Conservation (phyloP, 1,140 invertebrate species). For the Goniozus legneri region DNA sequence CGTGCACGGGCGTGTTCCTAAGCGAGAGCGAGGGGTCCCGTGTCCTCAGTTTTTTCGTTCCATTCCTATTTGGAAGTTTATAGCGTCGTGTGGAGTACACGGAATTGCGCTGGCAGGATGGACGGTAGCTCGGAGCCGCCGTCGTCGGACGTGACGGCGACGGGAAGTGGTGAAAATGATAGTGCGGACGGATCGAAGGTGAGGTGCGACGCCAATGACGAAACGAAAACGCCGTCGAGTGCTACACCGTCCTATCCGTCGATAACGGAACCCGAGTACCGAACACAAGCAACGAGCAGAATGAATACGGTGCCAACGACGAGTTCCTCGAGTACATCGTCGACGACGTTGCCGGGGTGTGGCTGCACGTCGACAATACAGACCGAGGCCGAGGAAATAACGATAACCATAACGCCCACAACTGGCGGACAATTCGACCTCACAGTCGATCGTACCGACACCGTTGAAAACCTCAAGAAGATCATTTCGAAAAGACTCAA, state of each 20-base stretch:
- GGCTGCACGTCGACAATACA: slow-evolving; percentile 42
- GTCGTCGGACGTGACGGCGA: slow-evolving; percentile 34
- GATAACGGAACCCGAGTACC: slow-evolving; percentile 7
- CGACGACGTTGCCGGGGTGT: slow-evolving; percentile 54
- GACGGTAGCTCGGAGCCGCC: slow-evolving; percentile 37
- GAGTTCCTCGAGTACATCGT: not conserved
- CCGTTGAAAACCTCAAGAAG: slow-evolving; percentile 84
- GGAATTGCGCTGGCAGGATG: slow-evolving; percentile 31
- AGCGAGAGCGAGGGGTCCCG: too few relatives aligned
- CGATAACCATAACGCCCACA: slow-evolving; percentile 80
- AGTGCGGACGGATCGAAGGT: slow-evolving; percentile 12
- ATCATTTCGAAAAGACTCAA: slow-evolving; percentile 87
- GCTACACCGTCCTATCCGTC: not conserved
- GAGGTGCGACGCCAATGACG: slow-evolving; percentile 7
- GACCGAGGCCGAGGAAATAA: slow-evolving; percentile 64
- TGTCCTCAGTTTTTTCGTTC: too few relatives aligned
- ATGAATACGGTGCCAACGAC: slow-evolving; percentile 2
- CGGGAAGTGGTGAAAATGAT: slow-evolving; percentile 32
- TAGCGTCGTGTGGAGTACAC: too few relatives aligned
- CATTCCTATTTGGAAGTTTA: too few relatives aligned
- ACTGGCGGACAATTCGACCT: slow-evolving; percentile 88
- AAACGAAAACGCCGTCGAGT: too few relatives aligned
- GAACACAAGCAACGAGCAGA: slow-evolving; percentile 12
- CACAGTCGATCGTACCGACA: slow-evolving; percentile 72
- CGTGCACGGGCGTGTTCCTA: too few relatives aligned